A percentile compares a stretch with the other conserved stretches of the same genome.
phyloP scores from a whole-genome alignment of 2,888 invertebrate species.

The Patella pellucida region DNA sequence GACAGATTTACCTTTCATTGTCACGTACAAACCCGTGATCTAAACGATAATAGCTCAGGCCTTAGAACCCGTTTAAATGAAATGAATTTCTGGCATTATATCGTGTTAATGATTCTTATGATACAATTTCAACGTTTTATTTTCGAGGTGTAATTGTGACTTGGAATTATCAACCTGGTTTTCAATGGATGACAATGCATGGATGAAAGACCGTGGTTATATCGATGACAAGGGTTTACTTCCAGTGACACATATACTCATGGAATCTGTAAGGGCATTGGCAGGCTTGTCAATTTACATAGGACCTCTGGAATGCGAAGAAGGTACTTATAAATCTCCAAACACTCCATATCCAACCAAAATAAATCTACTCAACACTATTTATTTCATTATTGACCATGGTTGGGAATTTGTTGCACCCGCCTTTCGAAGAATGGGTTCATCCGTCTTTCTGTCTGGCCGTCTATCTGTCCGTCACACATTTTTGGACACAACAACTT shows the following conservation, averaged over 20 bases:
- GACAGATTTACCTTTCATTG: too few relatives aligned
- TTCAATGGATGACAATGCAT: conserved; percentile 10
- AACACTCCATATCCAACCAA: background rate
- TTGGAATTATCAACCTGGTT: background rate
- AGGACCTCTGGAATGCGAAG: background rate
- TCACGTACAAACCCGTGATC: too few relatives aligned
- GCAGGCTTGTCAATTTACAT: background rate
- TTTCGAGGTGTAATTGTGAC: conserved; percentile 12
- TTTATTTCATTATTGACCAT: background rate
- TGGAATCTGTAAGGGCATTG: background rate
- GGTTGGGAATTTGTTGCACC: background rate
- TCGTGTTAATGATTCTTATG: too few relatives aligned
- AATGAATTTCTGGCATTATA: too few relatives aligned
- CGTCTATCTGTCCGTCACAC: too few relatives aligned
- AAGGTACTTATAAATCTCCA: background rate
- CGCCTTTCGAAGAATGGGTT: too few relatives aligned
- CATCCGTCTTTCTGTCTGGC: too few relatives aligned
- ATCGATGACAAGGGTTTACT: conserved; percentile 1
- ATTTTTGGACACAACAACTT: too few relatives aligned
- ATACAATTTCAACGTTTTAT: background rate
- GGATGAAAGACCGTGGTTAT: conserved; percentile 15
- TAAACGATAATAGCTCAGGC: too few relatives aligned
- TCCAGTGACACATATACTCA: conserved; percentile 5
- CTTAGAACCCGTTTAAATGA: too few relatives aligned
- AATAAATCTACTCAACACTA: background rate